Evolutionary conservation across 2,888 invertebrate species (phyloP), one percentile per base, ranked within the genome.

Genomic region (Eupithecia tripunctaria): DNA sequence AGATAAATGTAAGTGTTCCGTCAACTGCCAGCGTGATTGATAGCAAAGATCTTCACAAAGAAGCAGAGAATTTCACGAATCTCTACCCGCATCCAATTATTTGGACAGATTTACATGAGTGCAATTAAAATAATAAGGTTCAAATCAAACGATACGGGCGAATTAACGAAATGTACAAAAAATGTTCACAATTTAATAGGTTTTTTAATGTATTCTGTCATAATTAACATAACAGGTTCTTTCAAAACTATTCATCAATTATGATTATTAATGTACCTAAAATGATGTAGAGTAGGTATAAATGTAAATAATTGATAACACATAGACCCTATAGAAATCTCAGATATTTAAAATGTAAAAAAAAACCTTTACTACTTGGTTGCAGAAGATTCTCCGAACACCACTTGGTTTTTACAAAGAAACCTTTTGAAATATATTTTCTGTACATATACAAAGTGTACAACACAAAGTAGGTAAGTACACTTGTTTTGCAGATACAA

Each of bases 1-100:
- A 91, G 90, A 91, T 89, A 89, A 90, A 91, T 91, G 89, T 88
- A 88, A 88, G 88, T 86, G 84, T 90, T 90, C 88, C 86, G 88
- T 91, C 90, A 90, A 85, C 84, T 90, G 90, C 84, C 91, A 86
- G 78, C 79, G 82, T 90, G 91, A 90, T 88, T 86, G 89, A 91
- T 89, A 82, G 85, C 83, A 75, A 79, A 89, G 86, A 88, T 88
- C 86, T 87, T 78, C 77, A 86, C 87, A 85, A 83, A 88, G 87
- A 86, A 84, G 78, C 77, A 76, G 81, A 82, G 79, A 75, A 79
- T 80, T 83, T 80, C 79, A 72, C 77, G 82, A 81, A 81, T 82
- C 82, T 82, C 78, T 71, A 85, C 84, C 85, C 80, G 76, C 81
- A 82, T 85, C 86, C 84, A 86, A 87, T 86, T 87, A 87, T 87